A percentile compares a stretch with the other conserved stretches of the same genome.
phyloP scores from a whole-genome alignment of 2,797 vertebrate genomes.

The Balearica regulorum region DNA sequence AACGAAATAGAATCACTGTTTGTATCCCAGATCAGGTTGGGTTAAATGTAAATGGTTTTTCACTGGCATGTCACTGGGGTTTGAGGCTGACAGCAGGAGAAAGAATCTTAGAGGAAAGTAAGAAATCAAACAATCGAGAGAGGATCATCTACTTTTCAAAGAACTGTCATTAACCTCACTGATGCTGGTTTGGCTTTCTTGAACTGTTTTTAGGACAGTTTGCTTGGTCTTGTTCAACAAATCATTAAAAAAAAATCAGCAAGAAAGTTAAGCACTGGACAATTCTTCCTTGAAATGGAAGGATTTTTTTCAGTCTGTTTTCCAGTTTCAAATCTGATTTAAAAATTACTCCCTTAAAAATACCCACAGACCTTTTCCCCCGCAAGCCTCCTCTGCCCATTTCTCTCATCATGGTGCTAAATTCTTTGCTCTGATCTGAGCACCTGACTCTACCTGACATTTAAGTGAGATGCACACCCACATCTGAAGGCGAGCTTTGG shows the following conservation, averaged over 20 bases:
- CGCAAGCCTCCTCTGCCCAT: background rate
- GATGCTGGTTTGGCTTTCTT: background rate
- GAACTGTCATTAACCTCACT: background rate
- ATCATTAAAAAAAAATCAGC: fast-evolving
- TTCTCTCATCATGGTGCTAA: background rate
- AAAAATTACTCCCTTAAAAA: background rate
- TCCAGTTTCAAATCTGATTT: background rate
- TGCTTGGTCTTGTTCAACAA: background rate
- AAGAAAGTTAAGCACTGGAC: background rate
- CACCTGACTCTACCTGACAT: conserved; percentile 35
- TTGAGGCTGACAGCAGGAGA: background rate
- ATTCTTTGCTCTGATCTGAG: background rate
- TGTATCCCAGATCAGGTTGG: background rate
- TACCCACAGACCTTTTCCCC: background rate
- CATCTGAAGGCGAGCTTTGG: background rate
- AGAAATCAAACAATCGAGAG: background rate
- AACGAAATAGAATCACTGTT: background rate
- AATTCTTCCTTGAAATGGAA: background rate
- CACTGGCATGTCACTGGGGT: background rate
- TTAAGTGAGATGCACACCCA: background rate
- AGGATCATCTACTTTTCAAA: background rate
- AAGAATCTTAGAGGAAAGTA: background rate
- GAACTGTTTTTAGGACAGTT: background rate
- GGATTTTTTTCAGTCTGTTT: background rate
- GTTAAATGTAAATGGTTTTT: background rate